Evolutionary conservation across 2,797 vertebrate species (phyloP).

Genomic region (Sandelia bainsii): DNA sequence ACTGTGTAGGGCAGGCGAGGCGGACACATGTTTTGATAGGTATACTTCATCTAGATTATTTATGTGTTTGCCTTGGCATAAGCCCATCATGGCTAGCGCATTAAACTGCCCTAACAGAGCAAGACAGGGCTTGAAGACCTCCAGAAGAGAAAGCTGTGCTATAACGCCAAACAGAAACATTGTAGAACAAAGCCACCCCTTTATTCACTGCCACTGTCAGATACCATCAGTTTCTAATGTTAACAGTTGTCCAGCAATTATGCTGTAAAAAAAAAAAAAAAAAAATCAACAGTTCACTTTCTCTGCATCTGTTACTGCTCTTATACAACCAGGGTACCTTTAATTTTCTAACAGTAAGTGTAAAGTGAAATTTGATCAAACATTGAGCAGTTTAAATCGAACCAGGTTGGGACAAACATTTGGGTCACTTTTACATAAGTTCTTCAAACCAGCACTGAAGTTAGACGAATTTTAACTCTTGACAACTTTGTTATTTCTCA

Average conservation of each 20-base stretch:
- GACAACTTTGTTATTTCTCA: no score
- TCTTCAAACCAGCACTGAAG: no score
- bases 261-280: neutral
- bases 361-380: neutral
- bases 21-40: slow-evolving; percentile 59
- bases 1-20: slow-evolving; percentile 8
- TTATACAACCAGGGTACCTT: slow-evolving; percentile 5
- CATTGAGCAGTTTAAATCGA: no score
- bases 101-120: slow-evolving; percentile 41
- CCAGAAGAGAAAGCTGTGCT: slow-evolving; percentile 50
- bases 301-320: neutral
- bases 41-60: slow-evolving; percentile 73
- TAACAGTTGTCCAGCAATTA: slow-evolving; percentile 12
- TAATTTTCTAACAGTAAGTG: neutral
- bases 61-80: slow-evolving; percentile 74
- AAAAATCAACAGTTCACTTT: neutral
- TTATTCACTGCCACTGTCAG: slow-evolving; percentile 42
- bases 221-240: slow-evolving; percentile 20
- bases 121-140: slow-evolving; percentile 52
- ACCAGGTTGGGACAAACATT: no score
- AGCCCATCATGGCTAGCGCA: slow-evolving; percentile 50
- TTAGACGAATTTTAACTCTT: no score
- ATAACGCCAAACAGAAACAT: slow-evolving; percentile 26
- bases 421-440: no score
- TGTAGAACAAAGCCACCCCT: slow-evolving; percentile 33